These are phyloP conservation scores for Pelagia noctiluca DNA, from an alignment of 30 jellyfish, hydroid and myxozoan species.

Conservation along the genomic window DNA sequence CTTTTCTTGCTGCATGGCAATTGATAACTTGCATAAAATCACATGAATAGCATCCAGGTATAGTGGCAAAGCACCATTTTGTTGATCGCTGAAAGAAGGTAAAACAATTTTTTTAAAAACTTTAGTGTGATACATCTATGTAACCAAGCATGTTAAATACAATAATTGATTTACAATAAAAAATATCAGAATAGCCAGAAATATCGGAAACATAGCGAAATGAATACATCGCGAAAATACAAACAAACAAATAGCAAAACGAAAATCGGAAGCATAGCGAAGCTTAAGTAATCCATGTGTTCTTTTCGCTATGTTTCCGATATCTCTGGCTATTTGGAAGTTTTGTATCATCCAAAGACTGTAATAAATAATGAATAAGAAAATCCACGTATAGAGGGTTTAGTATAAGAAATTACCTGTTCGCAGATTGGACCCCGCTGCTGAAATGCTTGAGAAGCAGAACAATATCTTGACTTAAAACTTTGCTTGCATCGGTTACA, in stretches of 20 bases:
- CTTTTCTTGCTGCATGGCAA: constrained; percentile 83
- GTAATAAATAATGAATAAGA: no score
- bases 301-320: no score
- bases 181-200: no score
- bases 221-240: background rate
- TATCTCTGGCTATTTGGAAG: no score
- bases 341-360: no score
- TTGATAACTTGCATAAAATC: constrained; percentile 80
- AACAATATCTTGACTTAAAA: constrained; percentile 83
- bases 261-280: background rate
- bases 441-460: constrained; percentile 88
- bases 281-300: no score
- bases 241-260: no score
- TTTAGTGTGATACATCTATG: no score
- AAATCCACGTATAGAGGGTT: no score
- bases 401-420: constrained; percentile 66
- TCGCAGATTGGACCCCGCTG: constrained; percentile 69
- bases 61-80: constrained; percentile 71
- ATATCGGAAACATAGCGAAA: no score
- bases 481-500: constrained; percentile 86
- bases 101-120: no score
- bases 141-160: no score
- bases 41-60: constrained; percentile 90
- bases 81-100: constrained; percentile 71
- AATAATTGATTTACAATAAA: background rate